Base-by-base conservation (phyloP, 2,888 invertebrate genomes). In the Eristalinus sepulchralis region DNA sequence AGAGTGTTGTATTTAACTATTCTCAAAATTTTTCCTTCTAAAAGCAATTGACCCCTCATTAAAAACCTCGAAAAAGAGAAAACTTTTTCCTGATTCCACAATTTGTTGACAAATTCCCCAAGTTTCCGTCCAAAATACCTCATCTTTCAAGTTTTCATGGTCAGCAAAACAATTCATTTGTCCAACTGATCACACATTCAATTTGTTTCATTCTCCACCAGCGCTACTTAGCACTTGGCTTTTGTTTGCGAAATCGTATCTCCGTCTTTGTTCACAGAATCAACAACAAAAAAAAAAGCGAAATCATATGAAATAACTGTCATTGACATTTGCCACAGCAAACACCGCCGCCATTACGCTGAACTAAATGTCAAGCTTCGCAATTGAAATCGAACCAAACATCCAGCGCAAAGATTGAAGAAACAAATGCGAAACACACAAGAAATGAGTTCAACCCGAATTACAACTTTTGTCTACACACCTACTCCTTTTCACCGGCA, bases 401-500 rank as follows among this genome's bases (percentile, higher is more conserved):
- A 33, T 53, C 17, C n/a, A 11, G 4, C 17, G 47, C 27, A 27
- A 27, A 47, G 47, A 47, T 47, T 17, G 47, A 47, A 47, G 47
- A 60, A 71, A 64, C 17, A 53, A 72, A 24, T 22, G 27, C 36
- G 36, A 57, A 53, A 59, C 36, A 57, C 36, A 64, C 27, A 10
- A 64, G 22, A 64, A 72, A 64, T 13, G 63, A 53, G 53, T 57
- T 47, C 55, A 68, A 67, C 53, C 53, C 72, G 63, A 39, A 66
- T 75, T 75, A 60, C 68, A 20, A 53, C 36, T 62, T 68, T 34
- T 13, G 47, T 60, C 47, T 73, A 73, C 62, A 59, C 39, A 27
- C 27, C 39, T 76, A 60, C 67, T 22, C 17, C 13, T 27, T 31
- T 59, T 55, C n/a, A 59, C 36, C 17, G 22, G n/a, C 36, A 59